phyloP scores from a whole-genome alignment of 2,113 vertebrate species.

The Pholis gunnellus region DNA sequence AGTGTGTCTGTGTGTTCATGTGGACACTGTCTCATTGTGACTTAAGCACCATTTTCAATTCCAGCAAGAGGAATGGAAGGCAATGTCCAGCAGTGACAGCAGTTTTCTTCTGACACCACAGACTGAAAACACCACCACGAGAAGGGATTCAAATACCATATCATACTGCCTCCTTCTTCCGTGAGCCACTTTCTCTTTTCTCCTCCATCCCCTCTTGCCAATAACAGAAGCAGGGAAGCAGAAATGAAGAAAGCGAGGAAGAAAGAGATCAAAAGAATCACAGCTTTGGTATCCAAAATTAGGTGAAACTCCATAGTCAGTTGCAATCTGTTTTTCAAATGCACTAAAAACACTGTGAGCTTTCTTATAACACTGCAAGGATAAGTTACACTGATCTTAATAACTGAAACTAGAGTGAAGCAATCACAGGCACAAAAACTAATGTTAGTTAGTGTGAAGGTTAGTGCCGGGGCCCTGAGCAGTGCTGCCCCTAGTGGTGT shows the following conservation, averaged over 20 bases:
- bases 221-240: constrained; percentile 49
- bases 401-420: constrained; percentile 20
- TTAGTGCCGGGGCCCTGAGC: constrained; percentile 74
- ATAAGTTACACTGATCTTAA: constrained; percentile 28
- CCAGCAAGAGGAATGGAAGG: constrained; percentile 69
- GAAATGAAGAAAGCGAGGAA: constrained; percentile 42
- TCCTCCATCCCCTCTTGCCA: constrained; percentile 14
- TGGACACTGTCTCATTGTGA: constrained; percentile 64
- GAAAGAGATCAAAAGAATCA: constrained; percentile 56
- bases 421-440: constrained; percentile 46
- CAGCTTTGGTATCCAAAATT: constrained; percentile 78
- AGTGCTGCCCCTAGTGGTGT: constrained; percentile 76
- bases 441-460: constrained; percentile 47
- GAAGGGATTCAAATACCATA: constrained; percentile 37
- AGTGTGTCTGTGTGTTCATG: constrained; percentile 52
- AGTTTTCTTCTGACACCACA: constrained; percentile 40
- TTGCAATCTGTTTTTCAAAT: constrained; percentile 25
- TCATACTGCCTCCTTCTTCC: neutral
- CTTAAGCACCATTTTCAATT: constrained; percentile 78
- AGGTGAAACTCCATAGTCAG: constrained; percentile 30
- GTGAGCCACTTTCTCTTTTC: constrained; percentile 26
- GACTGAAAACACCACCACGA: constrained; percentile 29
- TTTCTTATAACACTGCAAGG: constrained; percentile 41
- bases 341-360: constrained; percentile 31
- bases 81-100: constrained; percentile 53